These are phyloP conservation scores for Gadopsis bispinosus DNA, from an alignment of 2,797 vertebrate species.

Conservation along the genomic window DNA sequence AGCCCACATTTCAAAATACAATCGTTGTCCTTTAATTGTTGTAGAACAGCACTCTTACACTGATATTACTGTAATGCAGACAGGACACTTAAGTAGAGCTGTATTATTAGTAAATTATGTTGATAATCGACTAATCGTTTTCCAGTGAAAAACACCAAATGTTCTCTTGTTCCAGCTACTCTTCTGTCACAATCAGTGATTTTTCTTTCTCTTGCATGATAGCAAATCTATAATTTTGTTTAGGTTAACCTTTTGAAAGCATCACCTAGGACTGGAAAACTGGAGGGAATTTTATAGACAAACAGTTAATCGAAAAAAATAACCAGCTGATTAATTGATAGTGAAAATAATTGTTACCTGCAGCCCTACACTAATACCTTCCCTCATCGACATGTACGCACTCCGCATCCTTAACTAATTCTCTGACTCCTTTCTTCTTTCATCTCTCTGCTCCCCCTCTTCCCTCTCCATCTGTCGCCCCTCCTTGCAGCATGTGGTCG, in stretches of 20 bases:
- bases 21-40: constrained; percentile 1
- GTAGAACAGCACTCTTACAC: background rate
- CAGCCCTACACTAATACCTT: background rate
- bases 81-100: background rate
- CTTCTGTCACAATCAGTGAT: background rate
- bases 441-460: background rate
- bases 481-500: constrained; percentile 86
- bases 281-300: background rate
- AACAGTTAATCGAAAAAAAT: background rate
- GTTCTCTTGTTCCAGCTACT: background rate
- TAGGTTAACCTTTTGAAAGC: background rate
- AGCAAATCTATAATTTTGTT: background rate
- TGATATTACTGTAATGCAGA: background rate
- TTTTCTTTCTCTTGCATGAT: background rate
- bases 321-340: background rate
- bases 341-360: background rate
- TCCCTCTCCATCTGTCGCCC: constrained; percentile 47
- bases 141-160: background rate
- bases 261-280: background rate
- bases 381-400: background rate
- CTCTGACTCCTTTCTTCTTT: constrained; percentile 15
- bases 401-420: constrained; percentile 7
- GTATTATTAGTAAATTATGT: background rate
- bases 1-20: too few species aligned
- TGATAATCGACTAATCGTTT: background rate